These are phyloP conservation scores for Epicauta chinensis DNA, from an alignment of 1,140 invertebrate species.

Conservation along the genomic window DNA sequence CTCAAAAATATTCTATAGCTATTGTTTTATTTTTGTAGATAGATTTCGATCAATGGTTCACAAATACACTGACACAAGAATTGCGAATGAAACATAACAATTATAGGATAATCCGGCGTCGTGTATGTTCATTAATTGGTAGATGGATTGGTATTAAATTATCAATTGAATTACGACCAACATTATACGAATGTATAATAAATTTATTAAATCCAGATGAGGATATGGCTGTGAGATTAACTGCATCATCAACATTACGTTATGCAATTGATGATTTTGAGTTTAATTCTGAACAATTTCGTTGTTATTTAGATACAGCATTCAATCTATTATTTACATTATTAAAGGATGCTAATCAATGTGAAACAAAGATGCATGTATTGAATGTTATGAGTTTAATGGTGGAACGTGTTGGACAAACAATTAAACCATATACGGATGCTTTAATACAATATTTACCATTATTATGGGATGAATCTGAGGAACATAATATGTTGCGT, in stretches of 20 bases:
- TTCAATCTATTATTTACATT: slow-evolving; percentile 77
- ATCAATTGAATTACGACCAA: slow-evolving; percentile 67
- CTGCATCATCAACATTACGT: slow-evolving; percentile 67
- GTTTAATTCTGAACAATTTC: slow-evolving; percentile 79
- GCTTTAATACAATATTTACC: slow-evolving; percentile 79
- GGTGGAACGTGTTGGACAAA: slow-evolving; percentile 74
- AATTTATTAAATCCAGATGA: slow-evolving; percentile 64
- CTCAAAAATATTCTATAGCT: neutral
- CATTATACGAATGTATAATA: slow-evolving; percentile 72
- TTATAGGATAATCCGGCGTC: slow-evolving; percentile 79
- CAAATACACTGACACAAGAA: slow-evolving; percentile 74
- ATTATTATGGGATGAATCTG: slow-evolving; percentile 78
- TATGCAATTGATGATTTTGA: slow-evolving; percentile 87
- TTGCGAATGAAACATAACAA: slow-evolving; percentile 74
- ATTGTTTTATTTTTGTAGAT: slow-evolving; percentile 47
- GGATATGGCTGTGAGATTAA: slow-evolving; percentile 79
- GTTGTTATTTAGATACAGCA: slow-evolving; percentile 68
- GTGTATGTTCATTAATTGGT: slow-evolving; percentile 83
- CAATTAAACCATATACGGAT: slow-evolving; percentile 63
- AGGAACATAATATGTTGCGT: slow-evolving; percentile 82
- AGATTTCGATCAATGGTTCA: slow-evolving; percentile 91
- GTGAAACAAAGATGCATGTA: slow-evolving; percentile 92
- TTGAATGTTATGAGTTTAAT: slow-evolving; percentile 85
- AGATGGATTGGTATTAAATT: slow-evolving; percentile 82
- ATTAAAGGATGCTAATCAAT: slow-evolving; percentile 81